A percentile compares a stretch with the other conserved stretches of the same genome.
Conservation (phyloP, 2,797 vertebrate genomes). For the Propithecus deckenii region DNA sequence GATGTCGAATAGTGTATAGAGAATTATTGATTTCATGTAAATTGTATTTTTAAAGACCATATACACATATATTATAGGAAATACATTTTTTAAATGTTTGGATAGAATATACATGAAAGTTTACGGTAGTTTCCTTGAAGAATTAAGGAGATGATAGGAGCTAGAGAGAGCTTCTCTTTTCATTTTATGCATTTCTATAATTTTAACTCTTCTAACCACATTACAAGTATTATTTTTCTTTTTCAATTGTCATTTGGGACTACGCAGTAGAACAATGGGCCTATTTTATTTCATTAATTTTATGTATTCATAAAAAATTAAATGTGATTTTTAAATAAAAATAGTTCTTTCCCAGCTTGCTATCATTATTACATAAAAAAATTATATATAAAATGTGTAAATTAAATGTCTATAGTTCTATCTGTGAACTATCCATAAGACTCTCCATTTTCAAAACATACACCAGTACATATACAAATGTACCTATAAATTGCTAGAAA, state of each 20-base stretch:
- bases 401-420: background rate
- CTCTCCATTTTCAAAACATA: slow-evolving; percentile 25
- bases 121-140: background rate
- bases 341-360: background rate
- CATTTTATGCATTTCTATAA: background rate
- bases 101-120: background rate
- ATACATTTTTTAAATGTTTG: slow-evolving; percentile 28
- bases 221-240: background rate
- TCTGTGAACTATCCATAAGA: background rate
- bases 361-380: background rate
- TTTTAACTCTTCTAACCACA: slow-evolving; percentile 4
- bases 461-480: background rate
- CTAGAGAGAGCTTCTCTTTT: background rate
- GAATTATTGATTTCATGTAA: background rate
- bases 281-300: slow-evolving; percentile 35
- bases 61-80: background rate
- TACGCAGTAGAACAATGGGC: background rate
- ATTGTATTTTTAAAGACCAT: background rate
- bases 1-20: background rate
- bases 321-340: slow-evolving; percentile 15
- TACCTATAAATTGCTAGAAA: slow-evolving; percentile 9
- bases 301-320: too few species aligned
- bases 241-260: background rate
- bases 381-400: background rate
- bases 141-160: background rate